Base-by-base conservation (phyloP, 64 coral and sea anemone species). In the Actinia equina region DNA sequence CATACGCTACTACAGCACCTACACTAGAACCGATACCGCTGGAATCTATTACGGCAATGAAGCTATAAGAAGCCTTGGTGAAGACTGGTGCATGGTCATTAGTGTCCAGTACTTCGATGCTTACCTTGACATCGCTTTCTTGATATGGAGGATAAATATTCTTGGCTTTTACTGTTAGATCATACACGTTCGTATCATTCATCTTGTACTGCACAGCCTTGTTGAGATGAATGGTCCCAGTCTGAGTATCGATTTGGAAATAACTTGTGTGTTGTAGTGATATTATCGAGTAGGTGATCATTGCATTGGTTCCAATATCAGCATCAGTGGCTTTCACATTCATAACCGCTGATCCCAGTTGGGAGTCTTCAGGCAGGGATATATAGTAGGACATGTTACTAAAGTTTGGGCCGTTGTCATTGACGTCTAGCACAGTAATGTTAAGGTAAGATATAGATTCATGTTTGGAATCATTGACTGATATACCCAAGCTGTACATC, bases 351-450 rank as follows among this genome's bases (percentile, higher is more conserved):
- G 86, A 41, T 43, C 91, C 85, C 30, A 82, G 42, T 23, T 83
- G 85, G 3, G 91, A 84, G 23, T 91, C 83, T 71, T 99, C 97
- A 11, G 43, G 62, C 17, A 99, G 52, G 60, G 79, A n/a, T 37
- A 76, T 83, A 74, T 56, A 83, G 10, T 87, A 77, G n/a, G 93
- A 88, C 89, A 83, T 69, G 46, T 64, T 74, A 58, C 88, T 52
- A 86, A 99, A 99, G n/a, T 74, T 86, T 79, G 97, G 97, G 19
- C 88, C 83, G 44, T 87, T 99, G 62, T 99, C 97, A 77, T 99
- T 99, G 6, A 95, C 83, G 80, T 99, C 97, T 23, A 87, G 64
- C 14, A 99, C 86, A 56, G 55, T 61, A n/a, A 99, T 88, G 43
- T 85, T 91, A 49, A 93, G 77, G 53, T 27, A 87, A 27, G 92